Evolutionary conservation across 2,113 vertebrate species (phyloP).

Genomic region (Rhegmatorhina hoffmannsi): DNA sequence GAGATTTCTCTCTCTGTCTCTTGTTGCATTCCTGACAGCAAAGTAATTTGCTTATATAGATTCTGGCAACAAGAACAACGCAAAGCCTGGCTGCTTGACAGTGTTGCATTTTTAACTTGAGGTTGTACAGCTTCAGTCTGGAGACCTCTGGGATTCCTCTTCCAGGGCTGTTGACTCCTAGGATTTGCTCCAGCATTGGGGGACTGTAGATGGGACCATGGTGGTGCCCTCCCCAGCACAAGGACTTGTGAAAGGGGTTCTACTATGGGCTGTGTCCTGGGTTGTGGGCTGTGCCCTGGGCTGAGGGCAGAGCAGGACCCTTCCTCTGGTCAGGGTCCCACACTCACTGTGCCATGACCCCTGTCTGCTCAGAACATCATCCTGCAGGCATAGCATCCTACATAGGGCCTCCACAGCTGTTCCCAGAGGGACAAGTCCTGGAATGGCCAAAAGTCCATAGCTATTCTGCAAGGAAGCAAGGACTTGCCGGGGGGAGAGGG

Average conservation of each 20-base stretch:
- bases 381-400: not conserved
- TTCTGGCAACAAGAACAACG: conserved; percentile 22
- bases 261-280: rapidly evolving
- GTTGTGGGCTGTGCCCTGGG: not conserved
- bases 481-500: not conserved
- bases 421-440: not conserved
- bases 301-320: not conserved
- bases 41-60: conserved; percentile 61
- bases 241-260: not conserved
- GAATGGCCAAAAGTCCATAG: not conserved
- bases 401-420: not conserved
- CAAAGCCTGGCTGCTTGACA: conserved; percentile 15
- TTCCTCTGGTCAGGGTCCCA: not conserved
- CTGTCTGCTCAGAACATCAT: not conserved
- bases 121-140: conserved; percentile 12
- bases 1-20: conserved; percentile 42
- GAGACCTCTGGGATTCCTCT: not conserved
- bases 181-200: not conserved
- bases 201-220: not conserved
- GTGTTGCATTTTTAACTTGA: conserved; percentile 21
- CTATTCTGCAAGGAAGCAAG: not conserved
- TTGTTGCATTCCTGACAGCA: conserved; percentile 53
- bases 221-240: rapidly evolving
- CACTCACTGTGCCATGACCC: rapidly evolving
- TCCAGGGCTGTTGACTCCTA: not conserved